Base-by-base conservation (phyloP, 2,888 invertebrate species). In the Choreutis nemorana region DNA sequence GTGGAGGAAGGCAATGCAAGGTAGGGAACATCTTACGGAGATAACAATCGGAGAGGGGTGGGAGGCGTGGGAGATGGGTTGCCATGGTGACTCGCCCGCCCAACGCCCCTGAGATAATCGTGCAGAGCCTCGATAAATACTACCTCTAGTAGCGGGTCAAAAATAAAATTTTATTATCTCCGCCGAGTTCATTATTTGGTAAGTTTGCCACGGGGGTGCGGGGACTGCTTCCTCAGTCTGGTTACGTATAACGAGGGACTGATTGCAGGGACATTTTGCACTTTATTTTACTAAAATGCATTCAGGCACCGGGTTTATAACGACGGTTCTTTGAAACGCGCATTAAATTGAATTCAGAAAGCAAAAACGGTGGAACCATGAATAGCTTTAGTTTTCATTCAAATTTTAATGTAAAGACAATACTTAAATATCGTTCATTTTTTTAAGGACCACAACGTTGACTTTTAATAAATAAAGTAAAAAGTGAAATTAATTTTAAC, bases 91-190 rank as follows among this genome's bases (percentile, higher is more conserved):
- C 75, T 57, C 61, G 44, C 58, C 64, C 73, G 67, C 66, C 67
- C 61, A 61, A 50, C 44, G 44, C 48, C 64, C 63, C 47, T 48
- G 53, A 62, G 73, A 73, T 73, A 60, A 73, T 65, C 71, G 60
- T 48, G 47, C 54, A 46, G 55, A 55, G 54, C 56, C 58, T 59
- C 59, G 58, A 65, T 58, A 57, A 55, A 57, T 54, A 53, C 56
- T n/a, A n/a, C n/a, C n/a, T n/a, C n/a, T 60, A 67, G 62, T 68
- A 54, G 63, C 51, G 60, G 34, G 30, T 33, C 33, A 29, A 65
- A 66, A 73, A 75, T 72, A 70, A 60, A 60, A 63, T 72, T 67
- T 64, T 73, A 70, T 72, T 71, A 71, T 68, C 56, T 55, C 50
- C 49, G 42, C 41, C 43, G 57, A 58, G 62, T 70, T 72, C 68